Percentiles rank a stretch among this genome's conserved stretches.
phyloP scores from a whole-genome alignment of 2,888 invertebrate genomes.

The Andrena minutula region DNA sequence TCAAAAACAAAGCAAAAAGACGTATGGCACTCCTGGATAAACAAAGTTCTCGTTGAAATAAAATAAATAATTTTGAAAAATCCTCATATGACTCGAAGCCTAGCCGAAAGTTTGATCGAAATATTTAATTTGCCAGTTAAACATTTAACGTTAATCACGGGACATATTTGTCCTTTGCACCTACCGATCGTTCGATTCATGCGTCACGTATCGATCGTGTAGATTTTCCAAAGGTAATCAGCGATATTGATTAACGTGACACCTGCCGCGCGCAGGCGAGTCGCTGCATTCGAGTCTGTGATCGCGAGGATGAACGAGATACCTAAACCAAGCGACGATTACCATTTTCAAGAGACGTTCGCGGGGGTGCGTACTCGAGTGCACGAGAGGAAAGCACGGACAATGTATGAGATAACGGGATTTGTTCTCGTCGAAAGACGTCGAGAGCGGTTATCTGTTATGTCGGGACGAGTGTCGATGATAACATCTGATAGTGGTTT shows the following conservation, averaged over 20 bases:
- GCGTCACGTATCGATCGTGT: not conserved
- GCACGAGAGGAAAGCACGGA: conserved; percentile 1
- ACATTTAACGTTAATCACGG: not conserved
- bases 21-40: no score
- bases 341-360: not conserved
- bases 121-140: conserved; percentile 1
- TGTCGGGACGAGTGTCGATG: conserved; percentile 41
- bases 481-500: not conserved
- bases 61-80: not conserved
- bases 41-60: not conserved
- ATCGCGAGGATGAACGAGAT: not conserved
- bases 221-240: not conserved
- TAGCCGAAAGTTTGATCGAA: not conserved
- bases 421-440: conserved; percentile 45
- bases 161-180: not conserved
- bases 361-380: not conserved
- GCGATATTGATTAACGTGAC: not conserved
- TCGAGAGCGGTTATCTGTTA: conserved; percentile 40
- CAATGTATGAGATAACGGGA: conserved; percentile 42
- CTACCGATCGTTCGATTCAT: not conserved
- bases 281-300: not conserved
- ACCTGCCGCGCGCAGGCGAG: not conserved
- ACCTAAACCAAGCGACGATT: not conserved
- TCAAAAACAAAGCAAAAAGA: not conserved
- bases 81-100: no score